Base-by-base conservation (phyloP, 2,888 invertebrate genomes). In the Clusia tigrina region DNA sequence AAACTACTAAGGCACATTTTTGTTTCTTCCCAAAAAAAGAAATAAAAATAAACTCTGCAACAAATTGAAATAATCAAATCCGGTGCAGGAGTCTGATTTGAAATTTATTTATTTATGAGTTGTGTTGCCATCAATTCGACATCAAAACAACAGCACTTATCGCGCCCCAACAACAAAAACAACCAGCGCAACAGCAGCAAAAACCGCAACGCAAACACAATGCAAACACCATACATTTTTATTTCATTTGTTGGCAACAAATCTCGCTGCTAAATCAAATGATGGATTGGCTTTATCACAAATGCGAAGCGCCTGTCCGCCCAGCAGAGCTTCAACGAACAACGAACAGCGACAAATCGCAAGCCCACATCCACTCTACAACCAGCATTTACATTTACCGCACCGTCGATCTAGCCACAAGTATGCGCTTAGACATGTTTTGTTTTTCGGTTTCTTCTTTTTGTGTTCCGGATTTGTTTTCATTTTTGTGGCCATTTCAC, bases 41-140 rank as follows among this genome's bases (percentile, higher is more conserved):
- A 42, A 42, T 42, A 6, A n/a, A 42, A 42, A 17, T 5, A 20
- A 2, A 48, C 48, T 20, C 48, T 9, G 20, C 18, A 18, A 48
- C 48, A 48, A 18, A 48, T 48, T 64, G 53, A 59, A 57, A 66
- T 54, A 57, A 46, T 56, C 37, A 62, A 59, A 56, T 51, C 69
- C 48, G 3, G 48, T 48, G 48, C 48, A 22, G 22, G 22, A 54
- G 68, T 71, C 68, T 76, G 75, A 75, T 75, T 77, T 74, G 76
- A 77, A 74, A 77, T 77, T 75, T 68, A 72, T 68, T 77, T 77
- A 75, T 75, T 77, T 67, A 75, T 75, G 67, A 59, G 60, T 63
- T 63, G 58, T 65, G 38, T 42, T 64, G 60, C 52, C 67, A 54
- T 42, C 46, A 57, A 62, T 54, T 60, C 23, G 15, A 18, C 60